phyloP scores from a whole-genome alignment of 2,888 invertebrate species.

The Chirona hameri region DNA sequence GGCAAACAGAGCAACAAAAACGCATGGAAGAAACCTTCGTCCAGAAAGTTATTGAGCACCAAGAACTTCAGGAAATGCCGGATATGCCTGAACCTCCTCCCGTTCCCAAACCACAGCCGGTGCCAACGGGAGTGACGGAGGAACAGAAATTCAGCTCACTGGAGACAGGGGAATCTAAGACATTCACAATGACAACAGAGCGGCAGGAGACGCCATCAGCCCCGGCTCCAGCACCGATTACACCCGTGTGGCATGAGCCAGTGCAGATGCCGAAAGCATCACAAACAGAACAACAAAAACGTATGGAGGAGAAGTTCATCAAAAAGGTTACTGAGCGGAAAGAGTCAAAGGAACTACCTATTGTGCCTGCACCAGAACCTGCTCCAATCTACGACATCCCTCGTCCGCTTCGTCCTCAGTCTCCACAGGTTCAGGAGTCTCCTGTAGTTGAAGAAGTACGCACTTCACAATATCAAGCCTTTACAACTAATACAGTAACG shows the following conservation, averaged over 20 bases:
- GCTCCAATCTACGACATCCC: not conserved
- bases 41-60: not conserved
- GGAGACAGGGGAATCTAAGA: not conserved
- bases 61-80: not conserved
- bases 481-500: not conserved
- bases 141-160: not conserved
- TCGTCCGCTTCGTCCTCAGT: not conserved
- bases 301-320: not conserved
- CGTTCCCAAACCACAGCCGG: not conserved
- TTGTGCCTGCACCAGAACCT: not conserved
- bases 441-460: not conserved
- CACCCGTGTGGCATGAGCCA: not conserved
- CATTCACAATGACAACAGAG: not conserved
- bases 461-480: not conserved
- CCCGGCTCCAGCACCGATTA: not conserved
- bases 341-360: not conserved
- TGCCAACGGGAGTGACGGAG: not conserved
- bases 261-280: not conserved
- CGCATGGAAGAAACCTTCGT: not conserved
- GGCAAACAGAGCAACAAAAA: not conserved
- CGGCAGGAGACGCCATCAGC: not conserved
- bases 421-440: not conserved
- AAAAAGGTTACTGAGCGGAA: not conserved
- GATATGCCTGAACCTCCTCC: too few relatives aligned
- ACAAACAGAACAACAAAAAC: not conserved